These are phyloP conservation scores for Brevimyrus niger DNA, from an alignment of 2,113 vertebrate genomes.

Conservation along the genomic window DNA sequence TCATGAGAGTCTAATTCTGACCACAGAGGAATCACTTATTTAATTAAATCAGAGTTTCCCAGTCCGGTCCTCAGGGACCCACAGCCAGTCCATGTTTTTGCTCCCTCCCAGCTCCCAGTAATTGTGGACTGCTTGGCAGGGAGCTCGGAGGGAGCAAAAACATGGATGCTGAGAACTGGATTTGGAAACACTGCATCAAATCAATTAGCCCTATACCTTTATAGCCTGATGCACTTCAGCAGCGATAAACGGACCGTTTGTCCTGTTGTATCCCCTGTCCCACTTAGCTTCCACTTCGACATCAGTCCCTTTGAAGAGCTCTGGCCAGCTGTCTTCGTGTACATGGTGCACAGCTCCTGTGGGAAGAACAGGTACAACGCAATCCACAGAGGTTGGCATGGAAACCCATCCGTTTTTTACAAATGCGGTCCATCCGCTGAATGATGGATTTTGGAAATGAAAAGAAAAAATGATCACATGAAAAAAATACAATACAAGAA, in stretches of 20 bases:
- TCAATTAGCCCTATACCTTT: background rate
- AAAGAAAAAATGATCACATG: background rate
- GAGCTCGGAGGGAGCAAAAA: background rate
- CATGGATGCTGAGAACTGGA: background rate
- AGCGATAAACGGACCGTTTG: background rate
- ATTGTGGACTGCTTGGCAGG: background rate
- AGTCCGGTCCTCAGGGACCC: too few species aligned
- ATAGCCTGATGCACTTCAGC: background rate
- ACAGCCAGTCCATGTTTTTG: background rate
- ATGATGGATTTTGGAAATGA: background rate
- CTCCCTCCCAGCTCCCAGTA: background rate
- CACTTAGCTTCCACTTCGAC: constrained; percentile 89
- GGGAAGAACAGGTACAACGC: constrained; percentile 77
- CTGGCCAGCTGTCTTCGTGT: constrained; percentile 95
- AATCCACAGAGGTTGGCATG: background rate
- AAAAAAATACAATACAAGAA: background rate
- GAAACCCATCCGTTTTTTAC: background rate
- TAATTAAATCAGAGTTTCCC: background rate
- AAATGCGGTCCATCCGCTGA: background rate
- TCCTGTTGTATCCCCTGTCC: background rate
- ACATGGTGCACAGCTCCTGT: constrained; percentile 93
- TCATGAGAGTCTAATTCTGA: background rate
- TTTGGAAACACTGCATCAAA: background rate
- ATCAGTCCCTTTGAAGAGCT: constrained; percentile 87
- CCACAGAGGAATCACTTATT: background rate